Base-by-base conservation (phyloP, 2,797 vertebrate species). In the Tadarida brasiliensis region DNA sequence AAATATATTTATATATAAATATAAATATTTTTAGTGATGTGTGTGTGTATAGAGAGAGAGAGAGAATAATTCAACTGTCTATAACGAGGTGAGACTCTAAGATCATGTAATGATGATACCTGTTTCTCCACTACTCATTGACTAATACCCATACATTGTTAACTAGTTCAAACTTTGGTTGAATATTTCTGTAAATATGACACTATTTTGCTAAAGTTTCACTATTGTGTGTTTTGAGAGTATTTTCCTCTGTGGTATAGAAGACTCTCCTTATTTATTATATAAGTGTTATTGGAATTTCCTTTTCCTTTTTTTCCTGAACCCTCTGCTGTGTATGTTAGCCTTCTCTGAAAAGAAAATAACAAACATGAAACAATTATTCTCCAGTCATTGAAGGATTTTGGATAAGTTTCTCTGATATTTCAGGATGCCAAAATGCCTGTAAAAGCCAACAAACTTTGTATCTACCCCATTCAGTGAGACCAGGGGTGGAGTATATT, bases 391-490 rank as follows among this genome's bases (percentile, higher is more conserved):
- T 51, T 90, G 73, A 86, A 39, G 1, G 17, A 83, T 90, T 94
- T 92, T 39, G 24, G 19, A 22, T 76, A 95, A 91, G 12, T 54
- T 82, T 87, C 19, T 78, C 61, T 89, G 94, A 85, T 83, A 88
- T 59, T 92, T 94, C 17, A 83, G 22, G 24, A 76, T 68, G 49
- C 12, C 0, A 94, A 93, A 91, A 95, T 76, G 47, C 47, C 65
- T 98, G 97, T 87, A 96, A 92, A 95, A 97, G 30, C 7, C 76
- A 95, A 96, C 49, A 95, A 94, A 97, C 97, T 82, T 33, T 81
- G 81, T 96, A 96, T 94, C 81, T 81, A 51, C 96, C 73, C 11
- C 33, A 96, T 96, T 82, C 56, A 95, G 47, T 74, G 96, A 96
- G 90, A 94, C 92, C 65, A 88, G 56, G 49, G 70, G 20, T 74